Base-by-base conservation (phyloP, 2,797 vertebrate genomes). In the Spizella passerina region DNA sequence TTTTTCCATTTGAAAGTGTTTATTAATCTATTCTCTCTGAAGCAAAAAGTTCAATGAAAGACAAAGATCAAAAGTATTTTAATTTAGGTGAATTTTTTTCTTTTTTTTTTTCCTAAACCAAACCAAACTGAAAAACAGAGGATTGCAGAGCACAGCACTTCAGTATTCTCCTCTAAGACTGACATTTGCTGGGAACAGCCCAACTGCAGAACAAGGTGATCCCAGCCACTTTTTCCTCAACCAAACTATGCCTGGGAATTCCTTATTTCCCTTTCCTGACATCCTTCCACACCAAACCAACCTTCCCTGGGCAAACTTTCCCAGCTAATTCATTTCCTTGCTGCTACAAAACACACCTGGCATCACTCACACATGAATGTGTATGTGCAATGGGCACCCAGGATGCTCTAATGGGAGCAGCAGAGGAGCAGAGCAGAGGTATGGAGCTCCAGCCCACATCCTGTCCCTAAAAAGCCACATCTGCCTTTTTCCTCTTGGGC, bases 21-120 rank as follows among this genome's bases (percentile, higher is more conserved):
- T 94, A 94, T 94, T 95, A 96, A 91, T 95, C 94, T 97, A 88
- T 94, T 95, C 93, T 95, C 92, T 97, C 92, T 94, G 95, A 96
- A 96, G 94, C 70, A 82, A 73, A 90, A 93, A 91, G 87, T 77
- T 96, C 96, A 93, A 78, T 64, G 88, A 82, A 95, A 92, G 76
- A 44, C 93, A 69, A 66, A 94, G 91, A 97, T 96, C 95, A 97
- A 95, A 97, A 94, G 87, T 85, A 94, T 93, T 96, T 93, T 94
- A 93, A 96, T 96, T 92, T 73, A 88, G 76, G 92, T 95, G 82
- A 29, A 57, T 4, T 49, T 30, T 57, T 68, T 60, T n/a, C 3
- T 6, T 60, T 30, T 39, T 49, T 11, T 38, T 60, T 30, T 23
- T 23, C 11, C 27, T 32, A 57, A 68, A 57, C 14, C 17, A 70